Base-by-base conservation (phyloP, 2,797 vertebrate genomes). In the Huso huso region DNA sequence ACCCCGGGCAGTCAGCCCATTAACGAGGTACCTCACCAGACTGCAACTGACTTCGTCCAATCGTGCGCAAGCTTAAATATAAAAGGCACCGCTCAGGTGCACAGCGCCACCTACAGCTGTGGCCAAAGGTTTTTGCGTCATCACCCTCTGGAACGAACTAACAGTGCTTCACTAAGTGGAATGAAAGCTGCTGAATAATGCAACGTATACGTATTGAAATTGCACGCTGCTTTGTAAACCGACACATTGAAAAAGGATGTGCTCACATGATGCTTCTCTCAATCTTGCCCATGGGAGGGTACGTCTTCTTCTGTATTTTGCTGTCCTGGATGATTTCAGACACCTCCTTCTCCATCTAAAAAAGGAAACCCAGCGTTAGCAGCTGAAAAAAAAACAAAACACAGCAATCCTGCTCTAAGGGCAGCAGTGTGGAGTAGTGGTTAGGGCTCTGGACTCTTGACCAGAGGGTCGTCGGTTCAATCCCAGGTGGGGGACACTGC, bases 201-300 rank as follows among this genome's bases (percentile, higher is more conserved):
- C 1, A 1, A 18, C 23, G 23, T 37, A 1, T 1, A 37, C 23
- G 4, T 37, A 2, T 2, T 37, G 23, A 18, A 37, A 37, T 37
- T 2, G 23, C 23, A 37, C 23, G 2, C 2, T 2, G 23, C 23
- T 37, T 37, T 37, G 23, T 2, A 37, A 37, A 37, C 23, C 0
- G 23, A 37, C 23, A 4, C 23, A 37, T 37, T 37, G 23, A 4
- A 37, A 37, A 37, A 37, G 23, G 23, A 37, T 1, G 23, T 1
- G 23, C 91, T 89, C 83, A 97, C 95, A 97, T 75, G 74, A 97
- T 97, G 76, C 92, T 97, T 72, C 95, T 88, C 79, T 97, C 94
- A 7, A 97, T 91, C 82, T 97, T 97, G 67, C 84, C 93, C 95
- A 97, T 97, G 1, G 94, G 92, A 52, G 84, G 84, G 75, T 95